Conservation (phyloP, 2,113 vertebrate species). For the Cheirogaleus medius region DNA sequence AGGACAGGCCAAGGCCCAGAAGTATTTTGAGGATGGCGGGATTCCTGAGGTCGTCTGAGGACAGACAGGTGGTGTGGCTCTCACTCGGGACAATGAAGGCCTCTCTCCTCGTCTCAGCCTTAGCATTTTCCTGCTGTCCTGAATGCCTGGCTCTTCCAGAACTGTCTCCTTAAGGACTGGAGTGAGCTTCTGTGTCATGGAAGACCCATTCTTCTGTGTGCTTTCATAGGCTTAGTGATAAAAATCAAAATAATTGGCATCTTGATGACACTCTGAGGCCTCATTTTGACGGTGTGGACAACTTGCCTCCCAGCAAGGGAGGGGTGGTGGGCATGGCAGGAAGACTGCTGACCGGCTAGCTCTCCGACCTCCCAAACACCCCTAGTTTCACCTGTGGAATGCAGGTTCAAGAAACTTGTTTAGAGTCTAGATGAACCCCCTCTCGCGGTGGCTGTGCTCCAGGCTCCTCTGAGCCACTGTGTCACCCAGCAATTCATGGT, state of each 20-base stretch:
- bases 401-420: too few species aligned
- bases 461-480: neutral
- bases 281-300: neutral
- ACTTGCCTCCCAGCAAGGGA: neutral
- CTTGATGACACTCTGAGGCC: neutral
- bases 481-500: accelerated
- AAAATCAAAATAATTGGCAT: neutral
- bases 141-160: neutral
- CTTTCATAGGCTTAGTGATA: neutral
- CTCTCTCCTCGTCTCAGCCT: neutral
- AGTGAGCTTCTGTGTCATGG: accelerated
- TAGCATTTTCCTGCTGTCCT: neutral
- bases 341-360: neutral
- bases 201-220: neutral
- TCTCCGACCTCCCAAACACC: too few species aligned
- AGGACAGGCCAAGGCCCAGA: neutral
- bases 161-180: neutral
- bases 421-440: neutral
- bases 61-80: neutral
- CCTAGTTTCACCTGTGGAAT: neutral
- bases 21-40: neutral
- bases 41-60: neutral
- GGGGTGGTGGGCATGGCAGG: too few species aligned
- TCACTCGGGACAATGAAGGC: neutral
- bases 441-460: neutral